Percentiles rank a stretch among this genome's conserved stretches.
Evolutionary conservation across 2,797 vertebrate genomes (phyloP).

Genomic region (Hippopotamyrus pictus): DNA sequence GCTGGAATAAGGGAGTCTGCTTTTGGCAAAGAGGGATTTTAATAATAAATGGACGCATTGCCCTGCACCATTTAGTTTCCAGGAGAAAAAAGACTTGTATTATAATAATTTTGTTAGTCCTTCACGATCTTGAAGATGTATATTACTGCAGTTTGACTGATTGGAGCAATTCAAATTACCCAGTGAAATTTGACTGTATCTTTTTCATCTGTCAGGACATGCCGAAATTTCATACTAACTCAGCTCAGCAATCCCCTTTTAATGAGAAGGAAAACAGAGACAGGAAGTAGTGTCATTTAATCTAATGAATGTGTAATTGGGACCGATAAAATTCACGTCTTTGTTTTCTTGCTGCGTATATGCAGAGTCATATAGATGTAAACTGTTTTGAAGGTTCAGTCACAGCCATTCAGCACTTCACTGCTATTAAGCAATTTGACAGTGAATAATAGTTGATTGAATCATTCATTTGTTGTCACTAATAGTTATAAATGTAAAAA

Average conservation of each 20-base stretch:
- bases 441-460: not conserved
- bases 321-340: not conserved
- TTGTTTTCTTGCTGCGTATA: not conserved
- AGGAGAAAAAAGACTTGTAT: not conserved
- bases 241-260: not conserved
- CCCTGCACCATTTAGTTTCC: not conserved
- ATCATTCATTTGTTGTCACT: not conserved
- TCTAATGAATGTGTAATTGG: not conserved
- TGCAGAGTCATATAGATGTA: not conserved
- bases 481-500: not conserved
- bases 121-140: not conserved
- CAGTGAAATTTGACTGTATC: not conserved
- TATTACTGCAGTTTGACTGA: not conserved
- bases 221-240: not conserved
- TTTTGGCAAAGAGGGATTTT: conserved; percentile 2
- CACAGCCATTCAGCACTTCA: not conserved
- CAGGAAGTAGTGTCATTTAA: conserved; percentile 13
- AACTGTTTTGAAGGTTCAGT: not conserved
- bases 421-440: not conserved
- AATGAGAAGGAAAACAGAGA: not conserved
- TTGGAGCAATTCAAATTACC: conserved; percentile 1
- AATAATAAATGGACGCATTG: conserved; percentile 9
- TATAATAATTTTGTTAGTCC: not conserved
- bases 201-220: not conserved
- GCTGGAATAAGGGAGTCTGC: not conserved